These are phyloP conservation scores for Gila orcuttii DNA, from an alignment of 2,113 vertebrate genomes.

Conservation along the genomic window DNA sequence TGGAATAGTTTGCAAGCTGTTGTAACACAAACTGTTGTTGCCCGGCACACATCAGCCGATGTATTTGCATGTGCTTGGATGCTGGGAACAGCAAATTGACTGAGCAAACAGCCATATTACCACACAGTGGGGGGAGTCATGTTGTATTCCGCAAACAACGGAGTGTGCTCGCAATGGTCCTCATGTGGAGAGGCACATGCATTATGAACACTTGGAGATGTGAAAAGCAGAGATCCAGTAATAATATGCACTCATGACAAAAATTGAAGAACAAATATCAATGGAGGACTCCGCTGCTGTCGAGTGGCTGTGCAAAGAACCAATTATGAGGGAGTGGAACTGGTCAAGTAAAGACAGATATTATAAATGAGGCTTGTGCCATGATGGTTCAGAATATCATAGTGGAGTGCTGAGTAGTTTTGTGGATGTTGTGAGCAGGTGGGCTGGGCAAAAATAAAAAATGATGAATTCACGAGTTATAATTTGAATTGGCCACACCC, in stretches of 20 bases:
- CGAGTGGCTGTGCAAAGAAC: slow-evolving; percentile 43
- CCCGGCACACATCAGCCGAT: slow-evolving; percentile 67
- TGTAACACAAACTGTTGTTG: slow-evolving; percentile 52
- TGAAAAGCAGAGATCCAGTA: slow-evolving; percentile 60
- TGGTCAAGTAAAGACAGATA: slow-evolving; percentile 48
- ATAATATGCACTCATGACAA: slow-evolving; percentile 59
- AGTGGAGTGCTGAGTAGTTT: not conserved
- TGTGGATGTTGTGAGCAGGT: not conserved
- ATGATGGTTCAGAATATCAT: slow-evolving; percentile 24
- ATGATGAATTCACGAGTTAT: not conserved
- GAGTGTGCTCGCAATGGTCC: slow-evolving; percentile 62
- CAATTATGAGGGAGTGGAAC: slow-evolving; percentile 38
- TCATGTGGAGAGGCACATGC: slow-evolving; percentile 68
- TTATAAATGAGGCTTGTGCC: slow-evolving; percentile 28
- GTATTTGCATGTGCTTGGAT: slow-evolving; percentile 77
- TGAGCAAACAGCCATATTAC: slow-evolving; percentile 81
- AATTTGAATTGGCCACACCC: not conserved
- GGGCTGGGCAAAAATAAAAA: not conserved
- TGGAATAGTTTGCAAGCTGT: slow-evolving; percentile 58
- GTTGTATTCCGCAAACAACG: slow-evolving; percentile 74
- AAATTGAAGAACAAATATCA: slow-evolving; percentile 64
- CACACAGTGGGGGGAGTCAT: slow-evolving; percentile 75
- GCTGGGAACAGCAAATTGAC: slow-evolving; percentile 79
- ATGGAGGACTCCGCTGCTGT: slow-evolving; percentile 47
- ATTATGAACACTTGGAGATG: slow-evolving; percentile 65